Percentiles rank a stretch among this genome's conserved stretches.
Conservation (phyloP, 2,797 vertebrate genomes). For the Syndactyla subalaris region DNA sequence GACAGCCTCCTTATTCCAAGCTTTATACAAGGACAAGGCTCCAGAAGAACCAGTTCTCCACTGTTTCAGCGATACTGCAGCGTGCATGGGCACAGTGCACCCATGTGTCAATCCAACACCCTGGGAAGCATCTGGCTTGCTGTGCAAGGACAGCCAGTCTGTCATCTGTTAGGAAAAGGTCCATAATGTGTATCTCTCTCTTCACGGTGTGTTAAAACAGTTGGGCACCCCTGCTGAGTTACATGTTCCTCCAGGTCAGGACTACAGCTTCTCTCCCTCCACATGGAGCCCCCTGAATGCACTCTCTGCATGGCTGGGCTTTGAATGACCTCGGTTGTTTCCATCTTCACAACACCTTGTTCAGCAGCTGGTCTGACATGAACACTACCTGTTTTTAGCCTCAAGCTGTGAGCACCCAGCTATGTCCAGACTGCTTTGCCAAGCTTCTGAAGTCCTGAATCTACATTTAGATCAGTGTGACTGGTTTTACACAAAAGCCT, state of each 20-base stretch:
- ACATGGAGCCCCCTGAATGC: accelerated
- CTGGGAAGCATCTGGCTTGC: not conserved
- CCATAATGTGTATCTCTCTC: accelerated
- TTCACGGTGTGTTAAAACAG: not conserved
- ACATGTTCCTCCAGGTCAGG: not conserved
- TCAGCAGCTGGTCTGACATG: not conserved
- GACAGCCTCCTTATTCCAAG: not conserved
- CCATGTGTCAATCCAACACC: not conserved
- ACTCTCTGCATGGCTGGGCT: not conserved
- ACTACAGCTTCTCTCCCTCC: not conserved
- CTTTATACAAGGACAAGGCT: not conserved
- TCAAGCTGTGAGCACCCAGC: not conserved
- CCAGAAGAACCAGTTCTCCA: not conserved
- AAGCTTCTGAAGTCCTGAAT: not conserved
- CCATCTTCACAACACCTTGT: not conserved
- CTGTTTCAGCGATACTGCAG: accelerated
- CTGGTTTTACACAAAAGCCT: not conserved
- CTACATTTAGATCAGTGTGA: not conserved
- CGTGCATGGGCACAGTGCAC: accelerated
- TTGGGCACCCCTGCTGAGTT: not conserved
- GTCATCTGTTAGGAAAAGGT: not conserved
- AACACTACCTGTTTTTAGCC: not conserved
- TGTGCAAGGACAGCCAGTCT: not conserved
- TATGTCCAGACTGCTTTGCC: not conserved
- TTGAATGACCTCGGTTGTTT: not conserved